Evolutionary conservation across 1,140 invertebrate species (phyloP), one percentile per base, ranked within the genome.

Genomic region (Andrena cerasifolii): DNA sequence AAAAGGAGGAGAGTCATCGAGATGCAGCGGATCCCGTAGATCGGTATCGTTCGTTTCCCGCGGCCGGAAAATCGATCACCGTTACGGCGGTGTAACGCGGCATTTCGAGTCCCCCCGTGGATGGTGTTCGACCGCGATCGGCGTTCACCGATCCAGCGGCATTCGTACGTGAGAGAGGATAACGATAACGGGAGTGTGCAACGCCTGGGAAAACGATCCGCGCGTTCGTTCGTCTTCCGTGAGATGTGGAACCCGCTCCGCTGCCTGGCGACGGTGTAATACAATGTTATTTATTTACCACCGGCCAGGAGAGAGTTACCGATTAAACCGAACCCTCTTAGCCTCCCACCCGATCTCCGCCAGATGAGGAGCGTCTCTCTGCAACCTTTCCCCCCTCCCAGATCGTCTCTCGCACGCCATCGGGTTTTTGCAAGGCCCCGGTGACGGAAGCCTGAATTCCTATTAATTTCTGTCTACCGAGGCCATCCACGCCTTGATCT

Each of bases 181-280:
- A 83, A 83, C 81, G 82, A 84, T 84, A 84, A 84, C 82, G 81
- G 81, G 81, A 83, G 80, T 79, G 80, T 79, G 81, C 81, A 75
- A 79, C 71, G 82, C 81, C 81, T 84, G 81, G 82, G 82, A 84
- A 84, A 84, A 83, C 77, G 82, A 83, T 83, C 31, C 62, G 43
- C 53, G 51, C 16, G 72, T 79, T 83, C 81, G 81, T 80, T 70
- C 77, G 77, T 83, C 71, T 80, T 80, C 77, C 81, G 75, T 80
- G 71, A 61, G 82, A 83, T 56, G 77, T 81, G 71, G 70, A 74
- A 65, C 58, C 71, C 71, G 56, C 49, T 54, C 24, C 53, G 53
- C 5, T 51, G 18, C 68, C 40, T 26, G 10, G 62, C 43, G 65
- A 75, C 45, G 58, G 31, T 71, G 56, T 73, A 73, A 62, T 66